phyloP scores from a whole-genome alignment of 2,113 vertebrate genomes.

The Oncorhynchus mykiss region DNA sequence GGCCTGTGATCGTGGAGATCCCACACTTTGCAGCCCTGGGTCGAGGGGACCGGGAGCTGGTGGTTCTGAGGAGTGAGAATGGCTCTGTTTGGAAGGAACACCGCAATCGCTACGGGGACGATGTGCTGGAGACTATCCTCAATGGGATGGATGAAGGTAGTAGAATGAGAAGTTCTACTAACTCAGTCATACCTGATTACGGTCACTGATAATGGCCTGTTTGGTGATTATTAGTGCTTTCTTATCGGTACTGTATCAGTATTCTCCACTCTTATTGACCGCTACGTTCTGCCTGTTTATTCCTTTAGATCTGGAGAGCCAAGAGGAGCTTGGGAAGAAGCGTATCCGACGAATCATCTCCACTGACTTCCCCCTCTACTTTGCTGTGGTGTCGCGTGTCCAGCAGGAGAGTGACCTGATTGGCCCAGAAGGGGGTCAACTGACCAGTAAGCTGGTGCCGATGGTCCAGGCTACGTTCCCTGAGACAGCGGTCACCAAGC shows the following conservation, averaged over 20 bases:
- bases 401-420: slow-evolving; percentile 91
- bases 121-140: slow-evolving; percentile 88
- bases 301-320: slow-evolving; percentile 87
- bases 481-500: slow-evolving; percentile 90
- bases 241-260: not conserved
- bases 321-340: slow-evolving; percentile 92
- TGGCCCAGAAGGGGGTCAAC: slow-evolving; percentile 85
- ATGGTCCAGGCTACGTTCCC: slow-evolving; percentile 92
- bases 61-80: slow-evolving; percentile 90
- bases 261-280: too few relatives aligned
- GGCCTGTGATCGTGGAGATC: slow-evolving; percentile 91
- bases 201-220: not conserved
- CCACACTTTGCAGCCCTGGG: slow-evolving; percentile 92
- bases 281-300: not conserved
- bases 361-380: slow-evolving; percentile 96
- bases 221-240: not conserved
- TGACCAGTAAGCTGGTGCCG: slow-evolving; percentile 88
- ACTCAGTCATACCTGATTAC: not conserved
- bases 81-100: slow-evolving; percentile 97
- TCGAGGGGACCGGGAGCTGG: slow-evolving; percentile 88
- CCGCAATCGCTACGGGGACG: slow-evolving; percentile 84
- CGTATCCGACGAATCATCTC: slow-evolving; percentile 92
- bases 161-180: not conserved
- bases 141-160: slow-evolving; percentile 95
- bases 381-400: slow-evolving; percentile 91